phyloP scores from a whole-genome alignment of 1,140 invertebrate genomes.

The Bombus ignitus region DNA sequence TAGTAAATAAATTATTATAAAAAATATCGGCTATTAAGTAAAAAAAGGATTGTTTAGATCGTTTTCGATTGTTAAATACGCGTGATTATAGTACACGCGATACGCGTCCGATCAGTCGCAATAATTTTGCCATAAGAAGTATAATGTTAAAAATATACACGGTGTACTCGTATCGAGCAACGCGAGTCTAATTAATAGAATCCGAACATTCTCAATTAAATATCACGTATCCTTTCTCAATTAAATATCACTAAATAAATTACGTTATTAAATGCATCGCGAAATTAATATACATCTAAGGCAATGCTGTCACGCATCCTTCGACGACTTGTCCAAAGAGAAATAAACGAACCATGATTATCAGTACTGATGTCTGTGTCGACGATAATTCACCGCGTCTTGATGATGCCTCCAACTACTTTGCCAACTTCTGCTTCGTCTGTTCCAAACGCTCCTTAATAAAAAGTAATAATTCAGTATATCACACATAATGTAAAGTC shows the following conservation, averaged over 20 bases:
- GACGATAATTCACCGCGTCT: conserved; percentile 69
- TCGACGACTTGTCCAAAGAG: conserved; percentile 24
- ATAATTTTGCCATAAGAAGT: conserved; percentile 38
- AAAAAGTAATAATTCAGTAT: conserved; percentile 18
- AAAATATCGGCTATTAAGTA: conserved; percentile 52
- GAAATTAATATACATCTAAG: conserved; percentile 60
- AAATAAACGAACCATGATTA: conserved; percentile 37
- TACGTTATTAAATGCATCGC: conserved; percentile 64
- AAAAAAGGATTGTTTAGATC: conserved; percentile 46
- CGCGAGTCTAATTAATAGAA: conserved; percentile 46
- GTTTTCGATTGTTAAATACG: conserved; percentile 8
- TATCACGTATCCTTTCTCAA: conserved; percentile 51
- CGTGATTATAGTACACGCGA: neutral
- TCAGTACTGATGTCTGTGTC: conserved; percentile 75
- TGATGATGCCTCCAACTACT: conserved; percentile 75
- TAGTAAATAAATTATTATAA: conserved; percentile 60
- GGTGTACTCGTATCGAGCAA: conserved; percentile 5
- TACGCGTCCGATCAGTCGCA: conserved; percentile 7
- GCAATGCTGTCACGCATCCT: conserved; percentile 52
- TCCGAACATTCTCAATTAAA: conserved; percentile 57
- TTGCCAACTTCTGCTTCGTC: conserved; percentile 79
- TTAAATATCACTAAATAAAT: conserved; percentile 68
- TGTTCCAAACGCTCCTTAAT: conserved; percentile 74
- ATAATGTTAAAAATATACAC: conserved; percentile 42
- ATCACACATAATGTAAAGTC: neutral